A percentile compares a stretch with the other conserved stretches of the same genome.
Evolutionary conservation across 2,797 vertebrate species (phyloP).

Genomic region (Nannoperca australis): DNA sequence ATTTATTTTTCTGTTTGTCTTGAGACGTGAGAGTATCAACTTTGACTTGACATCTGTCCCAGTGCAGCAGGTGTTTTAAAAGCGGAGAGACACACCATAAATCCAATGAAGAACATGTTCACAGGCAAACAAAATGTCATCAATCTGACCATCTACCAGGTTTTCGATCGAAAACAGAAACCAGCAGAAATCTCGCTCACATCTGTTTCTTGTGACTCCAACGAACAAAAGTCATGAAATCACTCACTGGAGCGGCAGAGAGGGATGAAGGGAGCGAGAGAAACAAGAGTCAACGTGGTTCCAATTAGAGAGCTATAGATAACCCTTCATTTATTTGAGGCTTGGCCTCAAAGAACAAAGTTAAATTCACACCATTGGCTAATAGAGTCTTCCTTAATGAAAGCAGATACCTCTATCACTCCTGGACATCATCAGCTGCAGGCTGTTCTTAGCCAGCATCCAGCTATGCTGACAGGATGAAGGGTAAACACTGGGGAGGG

Average conservation of each 20-base stretch:
- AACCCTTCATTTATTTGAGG: conserved; percentile 79
- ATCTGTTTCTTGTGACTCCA: conserved; percentile 85
- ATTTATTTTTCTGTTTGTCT: conserved; percentile 32
- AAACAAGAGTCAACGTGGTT: conserved; percentile 79
- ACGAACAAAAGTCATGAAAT: conserved; percentile 85
- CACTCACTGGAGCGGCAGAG: conserved; percentile 69
- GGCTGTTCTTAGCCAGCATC: conserved; percentile 76
- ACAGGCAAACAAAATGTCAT: conserved; percentile 85
- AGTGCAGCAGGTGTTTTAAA: conserved; percentile 80
- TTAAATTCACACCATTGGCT: conserved; percentile 83
- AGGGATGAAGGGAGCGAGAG: conserved; percentile 58
- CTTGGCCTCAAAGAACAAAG: conserved; percentile 71
- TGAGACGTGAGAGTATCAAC: conserved; percentile 53
- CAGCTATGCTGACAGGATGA: conserved; percentile 74
- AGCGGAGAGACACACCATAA: conserved; percentile 77
- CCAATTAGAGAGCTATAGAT: conserved; percentile 85
- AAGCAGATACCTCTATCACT: conserved; percentile 79
- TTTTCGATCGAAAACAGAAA: conserved; percentile 80
- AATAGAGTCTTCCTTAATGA: conserved; percentile 77
- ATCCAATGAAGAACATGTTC: conserved; percentile 82
- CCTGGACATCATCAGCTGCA: conserved; percentile 77
- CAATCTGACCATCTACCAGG: conserved; percentile 76
- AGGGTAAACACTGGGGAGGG: conserved; percentile 77
- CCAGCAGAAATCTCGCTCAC: conserved; percentile 78
- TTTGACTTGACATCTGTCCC: conserved; percentile 65